Evolutionary conservation across 2,113 vertebrate genomes (phyloP).

Genomic region (Pionites leucogaster): DNA sequence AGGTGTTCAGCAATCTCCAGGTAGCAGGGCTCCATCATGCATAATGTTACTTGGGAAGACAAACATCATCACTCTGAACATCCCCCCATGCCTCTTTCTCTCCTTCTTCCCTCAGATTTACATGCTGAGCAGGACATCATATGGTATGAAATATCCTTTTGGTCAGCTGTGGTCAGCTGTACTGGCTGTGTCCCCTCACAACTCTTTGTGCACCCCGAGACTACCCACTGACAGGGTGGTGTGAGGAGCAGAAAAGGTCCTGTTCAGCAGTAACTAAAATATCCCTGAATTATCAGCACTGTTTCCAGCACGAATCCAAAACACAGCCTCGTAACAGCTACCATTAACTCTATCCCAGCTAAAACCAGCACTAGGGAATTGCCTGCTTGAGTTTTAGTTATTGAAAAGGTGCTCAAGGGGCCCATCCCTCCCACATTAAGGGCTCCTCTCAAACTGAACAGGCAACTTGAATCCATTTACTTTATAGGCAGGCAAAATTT

Average conservation of each 20-base stretch:
- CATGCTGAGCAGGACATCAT: neutral
- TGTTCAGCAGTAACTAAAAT: neutral
- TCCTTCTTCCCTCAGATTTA: neutral
- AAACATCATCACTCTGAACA: neutral
- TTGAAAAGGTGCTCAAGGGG: neutral
- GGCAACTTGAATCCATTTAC: neutral
- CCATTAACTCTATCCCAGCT: neutral
- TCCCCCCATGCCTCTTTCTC: neutral
- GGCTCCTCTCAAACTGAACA: neutral
- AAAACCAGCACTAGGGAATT: neutral
- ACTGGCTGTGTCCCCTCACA: neutral
- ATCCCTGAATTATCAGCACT: neutral
- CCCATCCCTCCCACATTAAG: neutral
- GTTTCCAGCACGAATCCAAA: neutral
- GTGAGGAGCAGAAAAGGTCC: neutral
- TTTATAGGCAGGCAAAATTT: slow-evolving; percentile 23
- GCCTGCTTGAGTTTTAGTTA: neutral
- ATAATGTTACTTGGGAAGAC: neutral
- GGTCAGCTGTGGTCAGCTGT: neutral
- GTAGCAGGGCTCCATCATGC: neutral
- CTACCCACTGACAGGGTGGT: neutral
- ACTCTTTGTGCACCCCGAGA: neutral
- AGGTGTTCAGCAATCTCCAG: neutral
- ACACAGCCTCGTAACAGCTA: neutral
- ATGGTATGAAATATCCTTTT: neutral